These are phyloP conservation scores for Notolepis coatsorum DNA, from an alignment of 2,797 vertebrate genomes.

Conservation along the genomic window DNA sequence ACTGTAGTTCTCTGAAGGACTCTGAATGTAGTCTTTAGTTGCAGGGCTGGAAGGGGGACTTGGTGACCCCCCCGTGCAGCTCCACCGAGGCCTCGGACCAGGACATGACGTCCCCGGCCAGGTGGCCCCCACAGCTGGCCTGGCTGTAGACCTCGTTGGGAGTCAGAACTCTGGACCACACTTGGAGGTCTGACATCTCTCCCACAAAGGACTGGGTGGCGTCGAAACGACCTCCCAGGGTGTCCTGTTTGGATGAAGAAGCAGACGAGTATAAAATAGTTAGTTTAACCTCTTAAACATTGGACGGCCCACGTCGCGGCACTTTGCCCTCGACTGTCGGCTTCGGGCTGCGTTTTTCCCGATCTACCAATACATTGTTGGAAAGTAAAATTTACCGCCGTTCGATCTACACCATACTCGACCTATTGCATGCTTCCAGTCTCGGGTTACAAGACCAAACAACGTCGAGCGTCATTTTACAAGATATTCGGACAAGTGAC, in stretches of 20 bases:
- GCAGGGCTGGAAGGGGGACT: constrained; percentile 85
- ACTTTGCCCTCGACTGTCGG: too few species aligned
- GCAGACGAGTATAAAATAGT: neutral
- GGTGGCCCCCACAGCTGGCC: constrained; percentile 78
- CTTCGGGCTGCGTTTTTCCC: too few species aligned
- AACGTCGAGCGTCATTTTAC: too few species aligned
- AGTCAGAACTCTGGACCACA: constrained; percentile 86
- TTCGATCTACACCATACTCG: too few species aligned
- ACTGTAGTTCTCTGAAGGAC: neutral
- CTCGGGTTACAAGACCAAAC: too few species aligned
- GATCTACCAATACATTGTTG: too few species aligned
- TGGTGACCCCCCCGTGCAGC: constrained; percentile 84
- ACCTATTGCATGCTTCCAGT: too few species aligned
- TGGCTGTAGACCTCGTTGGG: constrained; percentile 80
- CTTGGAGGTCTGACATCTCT: constrained; percentile 84
- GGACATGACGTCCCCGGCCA: constrained; percentile 80
- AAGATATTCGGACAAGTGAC: too few species aligned
- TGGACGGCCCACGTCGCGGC: too few species aligned
- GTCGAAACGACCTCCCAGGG: constrained; percentile 86
- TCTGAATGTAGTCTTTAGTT: constrained; percentile 61
- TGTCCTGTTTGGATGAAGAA: constrained; percentile 72
- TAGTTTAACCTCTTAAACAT: too few species aligned
- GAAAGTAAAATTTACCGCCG: too few species aligned
- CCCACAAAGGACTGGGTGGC: constrained; percentile 88
- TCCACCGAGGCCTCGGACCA: constrained; percentile 83